These are phyloP conservation scores for Xestia rhomboidea DNA, from an alignment of 2,888 invertebrate genomes.

Conservation along the genomic window DNA sequence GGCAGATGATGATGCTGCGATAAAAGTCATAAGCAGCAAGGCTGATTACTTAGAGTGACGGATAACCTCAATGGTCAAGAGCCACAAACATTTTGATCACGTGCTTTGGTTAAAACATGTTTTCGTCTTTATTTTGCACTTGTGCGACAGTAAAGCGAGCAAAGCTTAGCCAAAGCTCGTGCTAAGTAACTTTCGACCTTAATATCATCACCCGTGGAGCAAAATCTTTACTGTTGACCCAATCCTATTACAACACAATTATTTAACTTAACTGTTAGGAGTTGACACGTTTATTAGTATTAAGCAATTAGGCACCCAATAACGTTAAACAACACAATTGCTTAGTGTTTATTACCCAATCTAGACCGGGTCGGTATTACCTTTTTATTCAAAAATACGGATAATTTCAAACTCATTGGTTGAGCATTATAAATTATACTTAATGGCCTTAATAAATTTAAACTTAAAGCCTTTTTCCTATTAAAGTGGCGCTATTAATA, in stretches of 20 bases:
- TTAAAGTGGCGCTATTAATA: slow-evolving; percentile 61
- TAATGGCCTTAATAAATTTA: slow-evolving; percentile 61
- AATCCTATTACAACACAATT: neutral
- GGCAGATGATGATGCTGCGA: no score
- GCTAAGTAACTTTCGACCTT: neutral
- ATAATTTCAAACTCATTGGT: slow-evolving; percentile 49
- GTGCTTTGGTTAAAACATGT: neutral
- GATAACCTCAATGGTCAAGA: neutral
- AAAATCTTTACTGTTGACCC: neutral
- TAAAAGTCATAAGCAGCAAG: no score
- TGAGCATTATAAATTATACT: slow-evolving; percentile 52
- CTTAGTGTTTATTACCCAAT: neutral
- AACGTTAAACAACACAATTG: neutral
- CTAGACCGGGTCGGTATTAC: slow-evolving; percentile 14
- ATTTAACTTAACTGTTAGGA: neutral
- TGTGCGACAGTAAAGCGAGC: neutral
- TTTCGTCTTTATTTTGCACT: neutral
- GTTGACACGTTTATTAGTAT: neutral
- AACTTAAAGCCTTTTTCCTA: slow-evolving; percentile 57
- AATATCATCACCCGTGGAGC: neutral
- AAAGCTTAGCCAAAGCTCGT: neutral
- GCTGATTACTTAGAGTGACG: no score
- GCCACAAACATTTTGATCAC: slow-evolving; percentile 3
- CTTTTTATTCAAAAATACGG: slow-evolving; percentile 22
- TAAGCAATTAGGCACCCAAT: neutral